Percentiles rank a stretch among this genome's conserved stretches.
Conservation (phyloP, 2,797 vertebrate genomes). For the Characodon lateralis region DNA sequence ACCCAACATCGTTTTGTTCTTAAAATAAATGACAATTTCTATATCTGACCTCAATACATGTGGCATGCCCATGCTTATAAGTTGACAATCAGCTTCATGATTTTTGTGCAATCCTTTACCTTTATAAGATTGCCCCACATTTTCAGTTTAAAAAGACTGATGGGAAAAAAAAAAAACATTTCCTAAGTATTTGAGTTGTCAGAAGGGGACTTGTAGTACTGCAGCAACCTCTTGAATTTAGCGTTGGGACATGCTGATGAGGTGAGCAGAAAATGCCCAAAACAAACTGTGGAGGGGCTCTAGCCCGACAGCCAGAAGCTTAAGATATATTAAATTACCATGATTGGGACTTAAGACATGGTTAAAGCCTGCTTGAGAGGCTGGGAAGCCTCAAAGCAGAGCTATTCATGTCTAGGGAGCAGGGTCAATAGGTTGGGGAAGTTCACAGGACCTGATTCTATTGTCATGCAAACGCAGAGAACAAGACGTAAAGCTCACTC, state of each 20-base stretch:
- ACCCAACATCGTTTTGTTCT: background rate
- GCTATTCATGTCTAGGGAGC: constrained; percentile 91
- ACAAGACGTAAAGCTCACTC: constrained; percentile 88
- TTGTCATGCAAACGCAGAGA: constrained; percentile 96
- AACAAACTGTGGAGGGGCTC: constrained; percentile 92
- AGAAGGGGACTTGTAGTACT: constrained; percentile 75
- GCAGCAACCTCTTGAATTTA: constrained; percentile 85
- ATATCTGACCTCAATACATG: background rate
- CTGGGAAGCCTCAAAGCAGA: constrained; percentile 85
- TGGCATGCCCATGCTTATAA: background rate
- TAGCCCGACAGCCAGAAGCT: constrained; percentile 91
- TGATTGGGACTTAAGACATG: constrained; percentile 96
- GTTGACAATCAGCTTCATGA: background rate
- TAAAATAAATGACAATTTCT: background rate
- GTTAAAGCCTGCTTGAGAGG: constrained; percentile 91
- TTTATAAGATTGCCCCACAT: constrained; percentile 73
- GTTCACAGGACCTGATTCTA: constrained; percentile 93
- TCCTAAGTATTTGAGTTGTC: background rate
- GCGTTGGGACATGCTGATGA: constrained; percentile 82
- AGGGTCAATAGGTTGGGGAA: constrained; percentile 94
- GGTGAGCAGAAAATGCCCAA: constrained; percentile 89
- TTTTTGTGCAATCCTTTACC: constrained; percentile 49
- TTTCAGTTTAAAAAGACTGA: constrained; percentile 16
- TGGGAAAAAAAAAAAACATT: background rate
- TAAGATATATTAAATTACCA: constrained; percentile 99